Evolutionary conservation across 2,888 invertebrate species (phyloP).

Genomic region (Junonia oenone): DNA sequence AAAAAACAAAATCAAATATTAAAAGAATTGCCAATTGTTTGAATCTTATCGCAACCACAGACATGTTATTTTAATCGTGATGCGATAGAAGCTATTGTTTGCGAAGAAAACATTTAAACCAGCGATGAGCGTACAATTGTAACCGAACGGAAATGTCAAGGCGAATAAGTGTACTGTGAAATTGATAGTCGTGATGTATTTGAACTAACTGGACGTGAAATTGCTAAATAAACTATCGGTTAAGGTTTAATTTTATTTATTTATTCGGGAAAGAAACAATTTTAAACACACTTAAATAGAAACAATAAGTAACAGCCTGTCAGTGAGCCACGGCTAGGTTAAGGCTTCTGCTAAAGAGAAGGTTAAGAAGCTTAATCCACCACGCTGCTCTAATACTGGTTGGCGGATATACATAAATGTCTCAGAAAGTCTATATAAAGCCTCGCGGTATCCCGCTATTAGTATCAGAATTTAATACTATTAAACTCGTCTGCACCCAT

Average conservation of each 20-base stretch:
- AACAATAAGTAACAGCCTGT: too few relatives aligned
- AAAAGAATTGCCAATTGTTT: not conserved
- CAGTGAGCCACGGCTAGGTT: too few relatives aligned
- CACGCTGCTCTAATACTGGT: too few relatives aligned
- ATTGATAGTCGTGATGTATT: constrained; percentile 17
- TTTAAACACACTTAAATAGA: too few relatives aligned
- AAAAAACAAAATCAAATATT: not conserved
- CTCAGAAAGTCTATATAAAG: too few relatives aligned
- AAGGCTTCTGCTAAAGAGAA: too few relatives aligned
- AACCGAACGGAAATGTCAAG: constrained; percentile 28
- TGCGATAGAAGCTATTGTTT: constrained; percentile 10
- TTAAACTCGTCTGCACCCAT: too few relatives aligned
- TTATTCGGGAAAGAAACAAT: too few relatives aligned
- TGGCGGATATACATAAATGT: too few relatives aligned
- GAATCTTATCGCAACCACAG: not conserved
- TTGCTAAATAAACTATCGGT: not conserved
- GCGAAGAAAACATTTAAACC: constrained; percentile 9
- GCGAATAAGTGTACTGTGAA: constrained; percentile 25
- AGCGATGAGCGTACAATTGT: constrained; percentile 18
- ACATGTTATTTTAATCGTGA: constrained; percentile 7
- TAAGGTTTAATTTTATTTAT: not conserved
- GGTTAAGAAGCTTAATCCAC: too few relatives aligned
- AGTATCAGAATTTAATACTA: too few relatives aligned
- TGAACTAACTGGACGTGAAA: not conserved
- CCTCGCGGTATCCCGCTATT: too few relatives aligned